Percentiles rank a stretch among this genome's conserved stretches.
Evolutionary conservation across 2,888 invertebrate genomes (phyloP).

Genomic region (Cremastobaeus sp.): DNA sequence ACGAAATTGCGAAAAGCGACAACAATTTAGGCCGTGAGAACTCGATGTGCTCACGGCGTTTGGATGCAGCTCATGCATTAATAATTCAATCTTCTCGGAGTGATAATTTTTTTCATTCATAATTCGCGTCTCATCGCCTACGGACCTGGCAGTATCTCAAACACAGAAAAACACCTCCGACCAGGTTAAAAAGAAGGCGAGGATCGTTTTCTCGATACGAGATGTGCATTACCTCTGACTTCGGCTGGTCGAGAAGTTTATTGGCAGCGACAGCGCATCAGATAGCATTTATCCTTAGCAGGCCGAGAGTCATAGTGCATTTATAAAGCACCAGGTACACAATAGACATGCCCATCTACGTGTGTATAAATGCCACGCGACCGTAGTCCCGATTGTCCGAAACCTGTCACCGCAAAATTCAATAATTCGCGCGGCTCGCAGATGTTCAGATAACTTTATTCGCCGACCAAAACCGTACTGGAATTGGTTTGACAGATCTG

Average conservation of each 20-base stretch:
- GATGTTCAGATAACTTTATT: conserved; percentile 63
- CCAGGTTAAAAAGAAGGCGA: conserved; percentile 20
- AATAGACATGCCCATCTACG: conserved; percentile 35
- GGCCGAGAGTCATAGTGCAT: conserved; percentile 47
- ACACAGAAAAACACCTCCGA: conserved; percentile 26
- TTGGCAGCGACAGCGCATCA: conserved; percentile 73
- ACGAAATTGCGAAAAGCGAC: too few relatives aligned
- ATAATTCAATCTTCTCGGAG: conserved; percentile 14
- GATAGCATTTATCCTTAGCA: conserved; percentile 72
- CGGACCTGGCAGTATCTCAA: conserved; percentile 13
- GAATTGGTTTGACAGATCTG: conserved; percentile 68
- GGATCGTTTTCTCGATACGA: conserved; percentile 30
- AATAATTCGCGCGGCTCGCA: conserved; percentile 69
- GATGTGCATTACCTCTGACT: conserved; percentile 19
- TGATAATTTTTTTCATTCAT: conserved; percentile 21
- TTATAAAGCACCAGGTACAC: conserved; percentile 58
- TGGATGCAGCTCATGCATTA: neutral
- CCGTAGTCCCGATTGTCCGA: conserved; percentile 68
- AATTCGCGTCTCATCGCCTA: conserved; percentile 14
- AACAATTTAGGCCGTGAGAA: neutral
- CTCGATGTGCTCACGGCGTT: neutral
- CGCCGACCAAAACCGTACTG: conserved; percentile 39
- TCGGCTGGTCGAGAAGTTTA: conserved; percentile 59
- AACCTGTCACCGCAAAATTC: conserved; percentile 72
- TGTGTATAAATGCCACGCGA: conserved; percentile 74